phyloP scores from a whole-genome alignment of 1,140 invertebrate species.

The Popillia japonica region DNA sequence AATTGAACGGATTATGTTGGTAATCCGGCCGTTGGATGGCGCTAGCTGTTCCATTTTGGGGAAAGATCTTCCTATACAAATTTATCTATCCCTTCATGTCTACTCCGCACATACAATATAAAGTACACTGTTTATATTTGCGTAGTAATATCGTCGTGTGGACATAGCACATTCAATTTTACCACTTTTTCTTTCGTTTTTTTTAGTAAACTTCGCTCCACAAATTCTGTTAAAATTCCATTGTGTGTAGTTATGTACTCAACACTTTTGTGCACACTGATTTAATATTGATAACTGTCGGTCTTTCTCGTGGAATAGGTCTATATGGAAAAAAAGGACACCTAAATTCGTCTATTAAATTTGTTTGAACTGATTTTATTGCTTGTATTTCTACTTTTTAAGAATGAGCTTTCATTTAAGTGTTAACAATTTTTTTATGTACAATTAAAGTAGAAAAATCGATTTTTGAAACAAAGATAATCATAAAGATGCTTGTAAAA shows the following conservation, averaged over 20 bases:
- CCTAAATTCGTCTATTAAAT: no score
- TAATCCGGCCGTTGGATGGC: conserved; percentile 45
- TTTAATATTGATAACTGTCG: conserved; percentile 32
- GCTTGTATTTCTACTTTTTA: no score
- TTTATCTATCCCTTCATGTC: conserved; percentile 53
- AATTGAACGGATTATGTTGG: background rate
- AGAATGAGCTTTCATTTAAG: no score
- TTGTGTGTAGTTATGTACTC: conserved; percentile 35
- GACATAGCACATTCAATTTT: conserved; percentile 55
- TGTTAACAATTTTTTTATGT: no score
- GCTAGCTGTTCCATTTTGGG: conserved; percentile 38
- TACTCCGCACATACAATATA: conserved; percentile 57
- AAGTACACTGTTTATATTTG: conserved; percentile 57
- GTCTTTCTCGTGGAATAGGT: background rate
- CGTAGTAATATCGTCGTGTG: conserved; percentile 55
- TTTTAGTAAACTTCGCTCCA: conserved; percentile 29
- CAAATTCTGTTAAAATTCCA: conserved; percentile 39
- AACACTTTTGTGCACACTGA: conserved; percentile 37
- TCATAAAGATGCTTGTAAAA: no score
- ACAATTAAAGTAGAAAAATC: no score
- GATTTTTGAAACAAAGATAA: no score
- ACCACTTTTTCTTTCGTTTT: conserved; percentile 39
- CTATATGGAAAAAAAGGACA: no score
- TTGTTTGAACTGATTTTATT: no score
- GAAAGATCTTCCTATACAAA: conserved; percentile 49